phyloP scores from a whole-genome alignment of 1,140 invertebrate species.

The Monomorium pharaonis region DNA sequence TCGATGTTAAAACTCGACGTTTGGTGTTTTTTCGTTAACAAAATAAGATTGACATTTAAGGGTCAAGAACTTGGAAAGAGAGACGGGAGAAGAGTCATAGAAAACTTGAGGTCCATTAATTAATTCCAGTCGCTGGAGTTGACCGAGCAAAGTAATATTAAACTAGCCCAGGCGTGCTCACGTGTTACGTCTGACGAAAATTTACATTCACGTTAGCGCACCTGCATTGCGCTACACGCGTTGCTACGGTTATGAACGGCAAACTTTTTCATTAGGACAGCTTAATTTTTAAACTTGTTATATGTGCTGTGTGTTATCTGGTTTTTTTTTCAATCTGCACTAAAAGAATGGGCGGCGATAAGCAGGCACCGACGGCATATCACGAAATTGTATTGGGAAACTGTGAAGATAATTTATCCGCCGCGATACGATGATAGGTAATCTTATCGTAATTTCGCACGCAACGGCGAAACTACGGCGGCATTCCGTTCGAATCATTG shows the following conservation, averaged over 20 bases:
- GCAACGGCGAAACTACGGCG: slow-evolving; percentile 41
- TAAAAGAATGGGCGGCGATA: background rate
- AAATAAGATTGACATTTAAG: background rate
- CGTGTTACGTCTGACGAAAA: background rate
- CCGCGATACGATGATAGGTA: background rate
- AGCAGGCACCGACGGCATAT: background rate
- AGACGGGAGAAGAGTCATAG: background rate
- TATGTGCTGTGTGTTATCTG: slow-evolving; percentile 12
- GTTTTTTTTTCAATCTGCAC: background rate
- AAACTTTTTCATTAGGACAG: background rate
- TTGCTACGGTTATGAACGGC: background rate
- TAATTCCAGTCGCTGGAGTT: background rate
- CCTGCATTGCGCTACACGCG: background rate
- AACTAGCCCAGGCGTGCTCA: background rate
- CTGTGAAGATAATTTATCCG: slow-evolving; percentile 6
- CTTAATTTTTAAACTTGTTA: background rate
- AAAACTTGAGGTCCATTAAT: slow-evolving; percentile 4
- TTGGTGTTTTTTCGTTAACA: background rate
- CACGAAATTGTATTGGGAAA: background rate
- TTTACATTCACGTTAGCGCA: background rate
- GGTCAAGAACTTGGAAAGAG: background rate
- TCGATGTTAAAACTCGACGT: background rate
- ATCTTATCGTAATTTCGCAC: slow-evolving; percentile 59
- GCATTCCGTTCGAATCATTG: slow-evolving; percentile 26
- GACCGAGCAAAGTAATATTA: slow-evolving; percentile 12